These are phyloP conservation scores for Hydraecia micacea DNA, from an alignment of 2,888 invertebrate genomes.

Conservation along the genomic window DNA sequence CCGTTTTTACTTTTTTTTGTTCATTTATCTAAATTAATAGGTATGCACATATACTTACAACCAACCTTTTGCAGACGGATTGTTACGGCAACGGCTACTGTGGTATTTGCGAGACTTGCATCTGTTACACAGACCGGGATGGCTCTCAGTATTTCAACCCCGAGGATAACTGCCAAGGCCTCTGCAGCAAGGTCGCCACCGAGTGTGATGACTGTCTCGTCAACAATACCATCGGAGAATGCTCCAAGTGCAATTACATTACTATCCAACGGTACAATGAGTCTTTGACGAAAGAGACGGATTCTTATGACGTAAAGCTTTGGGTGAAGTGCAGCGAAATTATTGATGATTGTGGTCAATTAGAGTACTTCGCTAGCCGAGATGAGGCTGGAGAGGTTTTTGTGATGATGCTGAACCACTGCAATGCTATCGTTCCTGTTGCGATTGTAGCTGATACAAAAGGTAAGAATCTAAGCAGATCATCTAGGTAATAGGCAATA, in stretches of 20 bases:
- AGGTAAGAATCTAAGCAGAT: constrained; percentile 66
- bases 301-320: constrained; percentile 67
- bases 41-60: constrained; percentile 6
- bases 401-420: constrained; percentile 76
- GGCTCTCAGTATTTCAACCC: constrained; percentile 83
- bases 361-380: constrained; percentile 77
- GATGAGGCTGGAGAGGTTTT: constrained; percentile 64
- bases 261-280: constrained; percentile 68
- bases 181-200: constrained; percentile 74
- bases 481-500: not conserved
- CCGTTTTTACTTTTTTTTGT: not conserved
- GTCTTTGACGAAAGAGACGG: constrained; percentile 64
- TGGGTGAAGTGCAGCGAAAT: constrained; percentile 81
- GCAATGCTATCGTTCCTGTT: constrained; percentile 62
- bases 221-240: constrained; percentile 64
- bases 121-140: constrained; percentile 74
- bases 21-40: not conserved
- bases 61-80: constrained; percentile 50
- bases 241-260: constrained; percentile 57
- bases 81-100: constrained; percentile 84
- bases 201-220: constrained; percentile 77
- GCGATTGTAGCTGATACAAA: constrained; percentile 61
- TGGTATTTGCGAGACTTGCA: constrained; percentile 76
- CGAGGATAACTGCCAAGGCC: constrained; percentile 77
- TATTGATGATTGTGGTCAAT: constrained; percentile 62